Conservation (phyloP, 2,113 vertebrate genomes). For the Cyanocitta stelleri region DNA sequence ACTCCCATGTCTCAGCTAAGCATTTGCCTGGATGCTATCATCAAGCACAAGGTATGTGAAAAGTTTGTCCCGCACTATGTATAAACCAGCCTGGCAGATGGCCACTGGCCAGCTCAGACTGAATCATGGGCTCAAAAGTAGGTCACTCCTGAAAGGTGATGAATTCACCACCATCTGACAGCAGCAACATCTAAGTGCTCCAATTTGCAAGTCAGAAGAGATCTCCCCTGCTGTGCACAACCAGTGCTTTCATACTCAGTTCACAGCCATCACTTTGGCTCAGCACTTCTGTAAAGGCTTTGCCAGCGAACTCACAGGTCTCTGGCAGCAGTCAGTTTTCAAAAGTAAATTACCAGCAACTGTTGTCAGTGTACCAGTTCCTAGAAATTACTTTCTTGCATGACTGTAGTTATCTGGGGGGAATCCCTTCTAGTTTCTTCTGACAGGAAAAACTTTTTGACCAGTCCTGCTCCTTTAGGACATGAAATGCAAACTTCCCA, state of each 20-base stretch:
- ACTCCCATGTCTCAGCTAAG: not conserved
- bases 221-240: not conserved
- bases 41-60: not conserved
- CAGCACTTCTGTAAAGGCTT: not conserved
- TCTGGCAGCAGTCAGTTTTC: not conserved
- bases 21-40: not conserved
- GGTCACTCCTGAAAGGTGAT: not conserved
- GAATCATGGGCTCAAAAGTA: not conserved
- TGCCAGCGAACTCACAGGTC: not conserved
- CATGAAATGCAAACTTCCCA: not conserved
- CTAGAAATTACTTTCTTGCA: not conserved
- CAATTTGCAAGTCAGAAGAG: not conserved
- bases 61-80: not conserved
- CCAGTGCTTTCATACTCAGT: not conserved
- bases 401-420: not conserved
- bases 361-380: not conserved
- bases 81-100: not conserved
- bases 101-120: not conserved
- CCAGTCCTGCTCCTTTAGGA: not conserved
- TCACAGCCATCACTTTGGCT: not conserved
- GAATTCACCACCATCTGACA: not conserved
- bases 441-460: not conserved
- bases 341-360: not conserved
- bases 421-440: not conserved
- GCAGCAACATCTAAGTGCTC: not conserved